These are phyloP conservation scores for Microplitis mediator DNA, from an alignment of 1,140 invertebrate species.

Conservation along the genomic window DNA sequence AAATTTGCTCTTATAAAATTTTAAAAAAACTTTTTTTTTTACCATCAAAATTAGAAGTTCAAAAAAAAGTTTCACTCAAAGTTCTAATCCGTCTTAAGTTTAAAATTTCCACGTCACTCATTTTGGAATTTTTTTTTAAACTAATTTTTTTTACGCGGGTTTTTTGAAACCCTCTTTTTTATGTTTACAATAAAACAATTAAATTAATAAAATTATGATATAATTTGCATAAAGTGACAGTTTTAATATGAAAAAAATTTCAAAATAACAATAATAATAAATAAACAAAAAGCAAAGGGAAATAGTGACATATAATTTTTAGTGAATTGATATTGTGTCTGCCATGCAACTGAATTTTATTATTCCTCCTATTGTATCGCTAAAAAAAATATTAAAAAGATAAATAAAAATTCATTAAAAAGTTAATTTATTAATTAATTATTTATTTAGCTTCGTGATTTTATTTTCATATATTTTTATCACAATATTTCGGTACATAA, in stretches of 20 bases:
- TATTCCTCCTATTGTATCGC: constrained; percentile 17
- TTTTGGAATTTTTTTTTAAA: too few species aligned
- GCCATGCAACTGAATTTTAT: constrained; percentile 10
- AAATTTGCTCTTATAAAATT: too few species aligned
- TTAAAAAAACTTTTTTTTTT: too few species aligned
- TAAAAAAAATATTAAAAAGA: neutral
- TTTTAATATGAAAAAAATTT: too few species aligned
- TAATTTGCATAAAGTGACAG: too few species aligned
- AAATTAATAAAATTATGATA: too few species aligned
- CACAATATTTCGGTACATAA: constrained; percentile 60
- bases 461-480: constrained; percentile 45
- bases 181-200: too few species aligned
- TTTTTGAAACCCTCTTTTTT: too few species aligned
- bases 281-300: neutral
- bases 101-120: too few species aligned
- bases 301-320: neutral
- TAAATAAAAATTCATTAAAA: neutral
- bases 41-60: neutral
- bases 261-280: neutral
- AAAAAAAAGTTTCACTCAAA: neutral
- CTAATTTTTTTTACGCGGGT: too few species aligned
- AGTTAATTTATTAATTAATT: too few species aligned
- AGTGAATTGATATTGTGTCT: constrained; percentile 14
- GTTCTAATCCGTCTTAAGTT: neutral
- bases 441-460: too few species aligned